Percentiles rank a stretch among this genome's conserved stretches.
These are phyloP conservation scores for Drosophila sp. DNA, from an alignment of 1,140 invertebrate genomes.

Conservation along the genomic window DNA sequence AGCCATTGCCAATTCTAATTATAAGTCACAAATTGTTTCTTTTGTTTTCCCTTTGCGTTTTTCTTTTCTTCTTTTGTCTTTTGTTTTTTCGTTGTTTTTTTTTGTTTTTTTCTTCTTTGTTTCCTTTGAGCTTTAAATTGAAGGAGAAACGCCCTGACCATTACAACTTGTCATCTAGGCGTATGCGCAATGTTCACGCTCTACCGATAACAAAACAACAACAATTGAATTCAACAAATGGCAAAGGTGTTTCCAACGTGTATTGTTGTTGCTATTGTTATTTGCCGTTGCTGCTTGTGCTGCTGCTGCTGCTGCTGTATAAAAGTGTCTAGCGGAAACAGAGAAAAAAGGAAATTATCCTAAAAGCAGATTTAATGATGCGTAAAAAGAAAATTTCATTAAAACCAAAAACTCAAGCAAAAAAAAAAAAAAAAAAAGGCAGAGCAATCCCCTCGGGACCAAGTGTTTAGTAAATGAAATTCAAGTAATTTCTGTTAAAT, in stretches of 20 bases:
- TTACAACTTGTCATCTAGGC: conserved; percentile 55
- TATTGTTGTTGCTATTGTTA: conserved; percentile 1
- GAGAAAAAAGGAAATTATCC: conserved; percentile 47
- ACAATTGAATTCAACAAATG: conserved; percentile 38
- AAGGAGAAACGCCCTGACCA: conserved; percentile 49
- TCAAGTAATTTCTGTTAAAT: not conserved
- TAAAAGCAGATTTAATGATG: conserved; percentile 48
- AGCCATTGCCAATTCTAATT: conserved; percentile 81
- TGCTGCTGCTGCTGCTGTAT: not conserved
- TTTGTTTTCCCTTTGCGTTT: conserved; percentile 55
- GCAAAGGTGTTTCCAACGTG: conserved; percentile 7
- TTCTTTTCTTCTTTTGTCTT: conserved; percentile 30
- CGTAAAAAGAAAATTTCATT: conserved; percentile 40
- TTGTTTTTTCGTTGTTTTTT: conserved; percentile 39
- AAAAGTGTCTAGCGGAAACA: conserved; percentile 21
- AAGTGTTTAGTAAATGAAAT: not conserved
- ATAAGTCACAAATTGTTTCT: conserved; percentile 56
- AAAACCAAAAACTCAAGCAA: conserved; percentile 18
- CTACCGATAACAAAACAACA: conserved; percentile 30
- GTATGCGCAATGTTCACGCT: conserved; percentile 55
- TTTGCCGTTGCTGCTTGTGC: not conserved
- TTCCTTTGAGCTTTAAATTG: conserved; percentile 18
- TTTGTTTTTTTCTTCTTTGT: conserved; percentile 31
- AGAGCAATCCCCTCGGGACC: not conserved
- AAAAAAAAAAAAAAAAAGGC: conserved; percentile 15